Percentiles rank a stretch among this genome's conserved stretches.
These are phyloP conservation scores for Callopanchax toddi DNA, from an alignment of 2,113 vertebrate genomes.

Conservation along the genomic window DNA sequence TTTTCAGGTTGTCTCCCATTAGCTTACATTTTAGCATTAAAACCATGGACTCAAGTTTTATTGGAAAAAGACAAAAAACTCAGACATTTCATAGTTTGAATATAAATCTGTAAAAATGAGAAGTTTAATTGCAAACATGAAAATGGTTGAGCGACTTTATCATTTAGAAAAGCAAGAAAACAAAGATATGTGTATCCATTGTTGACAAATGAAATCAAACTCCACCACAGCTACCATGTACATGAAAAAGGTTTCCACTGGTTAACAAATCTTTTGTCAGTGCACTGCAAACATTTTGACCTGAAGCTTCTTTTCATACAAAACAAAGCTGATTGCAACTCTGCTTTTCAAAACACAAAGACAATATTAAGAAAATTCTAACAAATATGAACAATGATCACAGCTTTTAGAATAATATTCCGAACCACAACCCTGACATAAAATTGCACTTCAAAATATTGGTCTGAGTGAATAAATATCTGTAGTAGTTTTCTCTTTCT, in stretches of 20 bases:
- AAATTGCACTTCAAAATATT: conserved; percentile 83
- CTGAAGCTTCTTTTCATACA: conserved; percentile 37
- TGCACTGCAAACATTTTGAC: conserved; percentile 53
- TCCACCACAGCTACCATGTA: conserved; percentile 54
- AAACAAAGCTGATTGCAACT: conserved; percentile 36
- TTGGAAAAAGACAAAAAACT: neutral
- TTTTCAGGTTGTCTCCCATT: too few relatives aligned
- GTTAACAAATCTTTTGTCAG: conserved; percentile 57
- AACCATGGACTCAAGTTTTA: neutral
- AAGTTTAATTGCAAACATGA: conserved; percentile 76
- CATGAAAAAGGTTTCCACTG: conserved; percentile 52
- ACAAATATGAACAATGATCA: conserved; percentile 65
- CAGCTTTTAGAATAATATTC: conserved; percentile 84
- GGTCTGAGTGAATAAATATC: conserved; percentile 72
- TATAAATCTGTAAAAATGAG: conserved; percentile 80
- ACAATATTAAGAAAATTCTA: conserved; percentile 18
- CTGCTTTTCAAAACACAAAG: conserved; percentile 53
- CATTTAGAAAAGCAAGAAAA: conserved; percentile 71
- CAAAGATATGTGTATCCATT: conserved; percentile 63
- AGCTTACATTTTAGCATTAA: too few relatives aligned
- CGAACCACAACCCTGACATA: conserved; percentile 82
- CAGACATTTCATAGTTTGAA: conserved; percentile 51
- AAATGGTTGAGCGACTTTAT: conserved; percentile 68
- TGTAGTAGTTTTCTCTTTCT: conserved; percentile 69
- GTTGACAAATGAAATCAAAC: conserved; percentile 64